These are phyloP conservation scores for Caenorhabditis japonica DNA, from an alignment of 2,888 invertebrate species.

Conservation along the genomic window DNA sequence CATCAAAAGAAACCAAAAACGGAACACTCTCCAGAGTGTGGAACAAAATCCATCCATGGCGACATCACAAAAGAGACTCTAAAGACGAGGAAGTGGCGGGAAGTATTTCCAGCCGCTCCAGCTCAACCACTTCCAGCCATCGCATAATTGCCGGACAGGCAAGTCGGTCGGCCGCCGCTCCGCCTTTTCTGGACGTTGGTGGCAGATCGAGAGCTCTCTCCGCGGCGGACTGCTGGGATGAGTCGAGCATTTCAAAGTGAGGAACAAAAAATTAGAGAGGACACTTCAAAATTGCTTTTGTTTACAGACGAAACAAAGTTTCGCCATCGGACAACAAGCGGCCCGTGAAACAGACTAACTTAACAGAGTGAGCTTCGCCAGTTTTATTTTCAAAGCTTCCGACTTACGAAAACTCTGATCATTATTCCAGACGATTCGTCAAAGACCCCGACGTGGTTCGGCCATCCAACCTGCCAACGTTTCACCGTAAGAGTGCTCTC, in stretches of 20 bases:
- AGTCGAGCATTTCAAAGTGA: slow-evolving; percentile 6
- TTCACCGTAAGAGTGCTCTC: slow-evolving; percentile 35
- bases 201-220: slow-evolving; percentile 28
- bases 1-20: slow-evolving; percentile 25
- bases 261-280: background rate
- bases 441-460: slow-evolving; percentile 31
- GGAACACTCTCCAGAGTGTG: slow-evolving; percentile 33
- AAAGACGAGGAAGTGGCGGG: slow-evolving; percentile 40
- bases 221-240: slow-evolving; percentile 24
- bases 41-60: slow-evolving; percentile 24
- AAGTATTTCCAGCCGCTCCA: slow-evolving; percentile 29
- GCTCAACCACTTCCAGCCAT: slow-evolving; percentile 31
- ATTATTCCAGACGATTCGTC: slow-evolving; percentile 35
- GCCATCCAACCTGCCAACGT: slow-evolving; percentile 27
- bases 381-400: too few species aligned
- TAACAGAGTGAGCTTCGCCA: slow-evolving; percentile 33
- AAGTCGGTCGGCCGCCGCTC: slow-evolving; percentile 21
- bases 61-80: slow-evolving; percentile 29
- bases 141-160: slow-evolving; percentile 25
- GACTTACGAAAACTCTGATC: too few species aligned
- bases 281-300: background rate
- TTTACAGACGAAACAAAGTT: slow-evolving; percentile 33
- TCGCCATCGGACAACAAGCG: slow-evolving; percentile 43
- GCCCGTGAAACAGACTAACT: slow-evolving; percentile 35
- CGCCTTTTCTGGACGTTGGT: slow-evolving; percentile 30